Base-by-base conservation (phyloP, 2,797 vertebrate genomes). In the Acrocephalus scirpaceus region DNA sequence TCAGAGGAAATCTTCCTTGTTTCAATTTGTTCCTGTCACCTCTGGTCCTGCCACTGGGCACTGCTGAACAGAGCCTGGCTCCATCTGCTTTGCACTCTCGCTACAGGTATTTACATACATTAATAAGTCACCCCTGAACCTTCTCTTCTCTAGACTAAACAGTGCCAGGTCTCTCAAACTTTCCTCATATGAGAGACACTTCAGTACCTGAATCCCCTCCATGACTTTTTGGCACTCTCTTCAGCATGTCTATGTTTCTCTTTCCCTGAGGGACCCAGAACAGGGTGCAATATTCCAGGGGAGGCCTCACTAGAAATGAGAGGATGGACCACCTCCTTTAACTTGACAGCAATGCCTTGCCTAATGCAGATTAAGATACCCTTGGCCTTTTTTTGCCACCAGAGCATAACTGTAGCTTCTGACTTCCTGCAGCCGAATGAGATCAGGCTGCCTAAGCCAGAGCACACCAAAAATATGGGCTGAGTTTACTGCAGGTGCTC, bases 361-460 rank as follows among this genome's bases (percentile, higher is more conserved):
- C 27, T n/a, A 20, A 56, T n/a, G 42, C 27, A 56, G 13, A 62
- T 9, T 11, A 20, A 69, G 19, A 50, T 5, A 36, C 5, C 15
- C 8, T 17, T 5, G 30, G 23, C 5, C 10, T 18, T 47, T 53
- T 21, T n/a, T 47, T 38, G 29, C 14, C 53, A 26, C 1, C 11
- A 56, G 27, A 40, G 26, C 27, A 13, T 51, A 40, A 60, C 27
- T 60, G 19, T 29, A 64, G 45, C 29, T 86, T 9, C 18, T 76
- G 40, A 32, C 19, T 32, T 69, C 32, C 51, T 73, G 23, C 17
- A 88, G 34, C 8, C 23, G 73, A 48, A 69, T 0, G 2, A 78
- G 32, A 26, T 29, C 1, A 0, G 0, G 17, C 42, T 29, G 17
- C n/a, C 61, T 73, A 29, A 60, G 22, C 13, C 27, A 75, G n/a